These are phyloP conservation scores for Spilarctia lutea DNA, from an alignment of 2,888 invertebrate species.

Conservation along the genomic window DNA sequence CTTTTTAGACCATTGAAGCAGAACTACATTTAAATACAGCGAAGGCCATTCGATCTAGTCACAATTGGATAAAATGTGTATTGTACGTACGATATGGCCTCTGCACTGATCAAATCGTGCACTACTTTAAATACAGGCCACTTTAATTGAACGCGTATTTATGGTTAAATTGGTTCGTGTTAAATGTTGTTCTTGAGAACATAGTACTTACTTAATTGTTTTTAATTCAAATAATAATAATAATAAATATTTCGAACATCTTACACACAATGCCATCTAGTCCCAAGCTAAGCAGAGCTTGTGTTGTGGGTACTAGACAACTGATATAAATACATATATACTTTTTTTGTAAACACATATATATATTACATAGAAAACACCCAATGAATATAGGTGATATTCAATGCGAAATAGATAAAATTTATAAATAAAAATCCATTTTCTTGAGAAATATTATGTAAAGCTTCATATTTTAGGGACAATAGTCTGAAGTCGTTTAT, in stretches of 20 bases:
- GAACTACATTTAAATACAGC: constrained; percentile 22
- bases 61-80: constrained; percentile 15
- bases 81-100: neutral
- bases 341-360: too few species aligned
- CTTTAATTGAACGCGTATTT: neutral
- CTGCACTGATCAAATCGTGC: constrained; percentile 8
- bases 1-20: constrained; percentile 21
- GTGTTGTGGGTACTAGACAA: too few species aligned
- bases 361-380: too few species aligned
- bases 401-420: neutral
- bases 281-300: too few species aligned
- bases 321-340: too few species aligned
- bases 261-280: too few species aligned
- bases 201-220: neutral
- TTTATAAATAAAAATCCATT: neutral
- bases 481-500: too few species aligned
- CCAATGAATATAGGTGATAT: neutral
- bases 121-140: constrained; percentile 13
- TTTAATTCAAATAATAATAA: too few species aligned
- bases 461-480: too few species aligned
- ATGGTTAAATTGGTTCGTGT: neutral
- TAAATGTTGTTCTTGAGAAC: neutral
- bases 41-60: constrained; percentile 18
- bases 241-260: too few species aligned
- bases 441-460: neutral